Percentiles rank a stretch among this genome's conserved stretches.
phyloP scores from a whole-genome alignment of 1,140 invertebrate species.

The Metopolophium dirhodum region DNA sequence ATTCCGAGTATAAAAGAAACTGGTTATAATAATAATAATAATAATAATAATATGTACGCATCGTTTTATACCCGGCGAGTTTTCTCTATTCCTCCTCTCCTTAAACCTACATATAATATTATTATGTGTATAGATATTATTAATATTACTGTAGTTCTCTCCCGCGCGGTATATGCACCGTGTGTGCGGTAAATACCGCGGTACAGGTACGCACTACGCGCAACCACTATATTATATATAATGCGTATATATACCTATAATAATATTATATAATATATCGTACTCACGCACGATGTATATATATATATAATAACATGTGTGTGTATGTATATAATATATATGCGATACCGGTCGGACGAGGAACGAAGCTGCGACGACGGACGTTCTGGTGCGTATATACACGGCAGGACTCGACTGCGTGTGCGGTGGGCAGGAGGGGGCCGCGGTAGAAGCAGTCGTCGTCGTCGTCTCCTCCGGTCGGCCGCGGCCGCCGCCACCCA shows the following conservation, averaged over 20 bases:
- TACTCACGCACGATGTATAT: not conserved
- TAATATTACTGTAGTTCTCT: not conserved
- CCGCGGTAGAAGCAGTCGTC: not conserved
- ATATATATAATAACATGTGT: not conserved
- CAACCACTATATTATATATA: not conserved
- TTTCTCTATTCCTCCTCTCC: not conserved
- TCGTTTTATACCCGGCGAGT: not conserved
- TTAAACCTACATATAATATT: not conserved
- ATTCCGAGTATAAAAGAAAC: not conserved
- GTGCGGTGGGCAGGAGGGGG: too few relatives aligned
- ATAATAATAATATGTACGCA: not conserved
- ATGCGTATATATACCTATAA: too few relatives aligned
- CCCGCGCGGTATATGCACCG: not conserved
- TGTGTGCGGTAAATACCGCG: not conserved
- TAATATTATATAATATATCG: not conserved
- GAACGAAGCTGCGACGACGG: not conserved
- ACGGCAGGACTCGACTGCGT: not conserved
- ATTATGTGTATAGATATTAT: too few relatives aligned
- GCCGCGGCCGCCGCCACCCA: not conserved
- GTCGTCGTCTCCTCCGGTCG: not conserved
- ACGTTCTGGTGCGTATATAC: not conserved
- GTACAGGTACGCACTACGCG: not conserved
- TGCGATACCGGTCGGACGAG: not conserved
- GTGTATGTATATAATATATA: not conserved
- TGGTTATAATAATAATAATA: not conserved